Percentiles rank a stretch among this genome's conserved stretches.
Conservation (phyloP, 2,797 vertebrate species). For the Chelon labrosus region DNA sequence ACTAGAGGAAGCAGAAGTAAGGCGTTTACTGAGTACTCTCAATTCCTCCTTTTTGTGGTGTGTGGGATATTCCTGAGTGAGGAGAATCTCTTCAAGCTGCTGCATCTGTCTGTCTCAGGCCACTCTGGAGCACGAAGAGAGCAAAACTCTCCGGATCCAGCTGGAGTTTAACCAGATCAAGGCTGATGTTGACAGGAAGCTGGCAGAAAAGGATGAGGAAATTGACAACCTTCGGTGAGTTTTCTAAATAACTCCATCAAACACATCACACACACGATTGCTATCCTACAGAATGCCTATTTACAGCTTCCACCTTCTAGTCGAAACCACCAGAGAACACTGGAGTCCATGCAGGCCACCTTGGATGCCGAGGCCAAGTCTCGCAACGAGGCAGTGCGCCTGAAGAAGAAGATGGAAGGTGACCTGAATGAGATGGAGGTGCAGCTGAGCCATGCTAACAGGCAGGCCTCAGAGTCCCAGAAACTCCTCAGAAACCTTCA, state of each 20-base stretch:
- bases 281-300: neutral
- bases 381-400: slow-evolving; percentile 90
- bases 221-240: slow-evolving; percentile 85
- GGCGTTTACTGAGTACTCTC: neutral
- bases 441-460: slow-evolving; percentile 91
- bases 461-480: slow-evolving; percentile 90
- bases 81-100: neutral
- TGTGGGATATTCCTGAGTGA: slow-evolving; percentile 1
- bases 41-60: neutral
- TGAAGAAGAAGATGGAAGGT: slow-evolving; percentile 96
- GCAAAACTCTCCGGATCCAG: slow-evolving; percentile 93
- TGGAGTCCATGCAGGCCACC: slow-evolving; percentile 93
- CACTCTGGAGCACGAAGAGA: slow-evolving; percentile 94
- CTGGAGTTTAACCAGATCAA: slow-evolving; percentile 94
- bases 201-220: slow-evolving; percentile 95
- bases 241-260: neutral
- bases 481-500: slow-evolving; percentile 90
- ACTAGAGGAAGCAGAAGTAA: slow-evolving; percentile 93
- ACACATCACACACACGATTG: neutral
- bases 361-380: slow-evolving; percentile 91
- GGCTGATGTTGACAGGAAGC: slow-evolving; percentile 91
- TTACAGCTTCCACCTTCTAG: slow-evolving; percentile 62
- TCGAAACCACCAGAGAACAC: slow-evolving; percentile 91
- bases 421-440: slow-evolving; percentile 97
- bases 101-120: slow-evolving; percentile 79